A percentile compares a stretch with the other conserved stretches of the same genome.
phyloP scores from a whole-genome alignment of 2,113 vertebrate genomes.

The Lathamus discolor region DNA sequence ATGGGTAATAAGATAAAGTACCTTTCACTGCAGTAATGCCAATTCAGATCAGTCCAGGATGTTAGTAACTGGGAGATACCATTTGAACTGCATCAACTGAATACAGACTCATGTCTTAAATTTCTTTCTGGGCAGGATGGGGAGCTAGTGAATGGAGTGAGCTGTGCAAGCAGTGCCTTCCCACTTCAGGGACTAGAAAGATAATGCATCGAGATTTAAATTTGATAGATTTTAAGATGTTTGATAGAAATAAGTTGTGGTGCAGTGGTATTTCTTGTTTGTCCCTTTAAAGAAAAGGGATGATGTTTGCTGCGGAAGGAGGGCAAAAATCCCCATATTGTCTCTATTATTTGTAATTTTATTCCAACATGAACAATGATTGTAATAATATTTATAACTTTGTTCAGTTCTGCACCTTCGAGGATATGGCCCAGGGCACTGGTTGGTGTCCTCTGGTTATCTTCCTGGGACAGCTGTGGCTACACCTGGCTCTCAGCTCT shows the following conservation, averaged over 20 bases:
- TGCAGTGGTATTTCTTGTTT: background rate
- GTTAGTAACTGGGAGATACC: background rate
- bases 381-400: background rate
- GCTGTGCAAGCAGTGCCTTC: background rate
- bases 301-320: background rate
- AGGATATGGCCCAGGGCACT: background rate
- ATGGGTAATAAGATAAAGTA: background rate
- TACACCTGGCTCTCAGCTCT: background rate
- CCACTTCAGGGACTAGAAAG: background rate
- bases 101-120: background rate
- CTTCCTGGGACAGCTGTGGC: background rate
- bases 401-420: background rate
- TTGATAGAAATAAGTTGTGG: background rate
- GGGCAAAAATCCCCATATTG: accelerated
- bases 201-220: background rate
- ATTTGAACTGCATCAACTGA: background rate
- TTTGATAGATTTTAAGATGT: background rate
- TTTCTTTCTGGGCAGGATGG: background rate
- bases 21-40: background rate
- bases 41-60: background rate
- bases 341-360: background rate
- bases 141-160: background rate
- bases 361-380: background rate
- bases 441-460: background rate
- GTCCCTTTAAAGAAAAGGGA: background rate